Percentiles rank a stretch among this genome's conserved stretches.
Conservation (phyloP, 2,888 invertebrate genomes). For the Netelia virgata region DNA sequence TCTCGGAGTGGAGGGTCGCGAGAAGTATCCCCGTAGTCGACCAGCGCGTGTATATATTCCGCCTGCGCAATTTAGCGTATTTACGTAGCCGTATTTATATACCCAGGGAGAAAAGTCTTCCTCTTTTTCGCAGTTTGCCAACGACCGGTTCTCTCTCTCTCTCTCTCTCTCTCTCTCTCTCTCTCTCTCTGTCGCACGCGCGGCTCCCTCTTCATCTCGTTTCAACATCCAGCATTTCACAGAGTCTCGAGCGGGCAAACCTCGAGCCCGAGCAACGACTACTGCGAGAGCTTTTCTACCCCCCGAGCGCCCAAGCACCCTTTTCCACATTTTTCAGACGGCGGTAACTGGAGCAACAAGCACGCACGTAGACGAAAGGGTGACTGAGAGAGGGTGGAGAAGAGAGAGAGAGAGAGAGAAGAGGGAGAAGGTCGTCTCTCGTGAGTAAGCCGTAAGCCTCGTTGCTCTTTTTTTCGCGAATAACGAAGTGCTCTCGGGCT, state of each 20-base stretch:
- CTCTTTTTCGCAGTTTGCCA: slow-evolving; percentile 25
- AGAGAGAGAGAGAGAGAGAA: slow-evolving; percentile 34
- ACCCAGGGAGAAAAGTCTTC: slow-evolving; percentile 24
- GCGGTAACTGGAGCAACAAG: slow-evolving; percentile 45
- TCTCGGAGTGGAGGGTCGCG: too few relatives aligned
- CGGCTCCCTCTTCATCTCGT: slow-evolving; percentile 18
- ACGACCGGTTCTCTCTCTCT: not conserved
- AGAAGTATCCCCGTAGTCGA: not conserved
- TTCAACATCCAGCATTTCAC: slow-evolving; percentile 43
- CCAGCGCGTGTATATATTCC: slow-evolving; percentile 18
- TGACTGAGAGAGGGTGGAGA: slow-evolving; percentile 9
- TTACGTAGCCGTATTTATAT: slow-evolving; percentile 55
- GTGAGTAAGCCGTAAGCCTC: slow-evolving; percentile 30
- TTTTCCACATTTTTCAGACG: slow-evolving; percentile 48
- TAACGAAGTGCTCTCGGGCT: slow-evolving; percentile 55
- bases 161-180: too few relatives aligned
- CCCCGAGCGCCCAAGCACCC: slow-evolving; percentile 5
- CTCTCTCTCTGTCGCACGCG: too few relatives aligned
- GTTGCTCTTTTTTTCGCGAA: slow-evolving; percentile 45
- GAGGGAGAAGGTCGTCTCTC: slow-evolving; percentile 16
- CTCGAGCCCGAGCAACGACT: not conserved
- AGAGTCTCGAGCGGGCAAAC: not conserved
- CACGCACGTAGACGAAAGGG: slow-evolving; percentile 1
- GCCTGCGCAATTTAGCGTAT: slow-evolving; percentile 58
- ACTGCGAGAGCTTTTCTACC: not conserved